Evolutionary conservation across 2,888 invertebrate genomes (phyloP), one percentile per base, ranked within the genome.

Genomic region (Nysson spinosus): DNA sequence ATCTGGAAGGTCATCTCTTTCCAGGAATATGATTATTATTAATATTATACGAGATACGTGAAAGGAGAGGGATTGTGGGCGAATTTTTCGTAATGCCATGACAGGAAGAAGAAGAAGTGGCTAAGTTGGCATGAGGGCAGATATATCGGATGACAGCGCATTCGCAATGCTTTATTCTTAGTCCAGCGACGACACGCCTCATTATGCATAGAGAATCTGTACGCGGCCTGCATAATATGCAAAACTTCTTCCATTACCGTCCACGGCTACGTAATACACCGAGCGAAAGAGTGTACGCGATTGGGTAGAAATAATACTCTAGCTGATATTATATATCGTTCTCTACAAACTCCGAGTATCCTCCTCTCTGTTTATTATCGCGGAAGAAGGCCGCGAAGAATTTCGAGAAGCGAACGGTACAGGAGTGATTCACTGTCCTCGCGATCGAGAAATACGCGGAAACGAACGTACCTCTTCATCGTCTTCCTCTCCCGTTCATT

Each of bases 141-240:
- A 75, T 72, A 75, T 72, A 62, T 62, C 62, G 78, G 64, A 78
- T 75, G 80, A 79, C 73, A 69, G 75, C 65, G 69, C 65, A 69
- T 69, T 79, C 72, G 72, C 70, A 71, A 76, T 79, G 78, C 80
- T 84, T 85, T 84, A 85, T 85, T 85, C 84, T 76, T 75, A 76
- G 83, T 82, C 75, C 80, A 71, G 77, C 80, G 80, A 80, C 82
- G 80, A 79, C 83, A 80, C 80, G 78, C 76, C 84, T 86, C 85
- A 86, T 86, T 86, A 86, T 85, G 85, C 85, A 84, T 80, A 82
- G 83, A 82, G 83, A 85, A 84, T 85, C 80, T 54, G 85, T 82
- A 85, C 85, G 85, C 84, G 78, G 80, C 83, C 85, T 85, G 85
- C 85, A 85, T 86, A 86, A 85, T 85, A 83, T 83, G 83, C 83